Conservation (phyloP, 2,888 invertebrate genomes). For the Dasysyrphus tricinctus region DNA sequence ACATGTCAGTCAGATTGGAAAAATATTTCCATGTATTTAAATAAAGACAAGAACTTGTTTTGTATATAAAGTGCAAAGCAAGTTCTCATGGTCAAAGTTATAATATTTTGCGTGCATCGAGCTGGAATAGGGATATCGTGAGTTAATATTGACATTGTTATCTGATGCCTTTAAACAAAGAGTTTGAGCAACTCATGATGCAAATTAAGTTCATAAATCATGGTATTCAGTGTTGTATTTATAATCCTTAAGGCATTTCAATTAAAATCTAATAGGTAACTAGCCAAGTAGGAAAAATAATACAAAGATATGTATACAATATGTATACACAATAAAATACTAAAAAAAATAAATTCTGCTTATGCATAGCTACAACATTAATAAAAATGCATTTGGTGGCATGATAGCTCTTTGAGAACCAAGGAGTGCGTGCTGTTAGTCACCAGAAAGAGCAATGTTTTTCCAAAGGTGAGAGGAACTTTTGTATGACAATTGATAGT, state of each 20-base stretch:
- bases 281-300: too few species aligned
- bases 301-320: too few species aligned
- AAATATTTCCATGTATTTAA: conserved; percentile 10
- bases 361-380: too few species aligned
- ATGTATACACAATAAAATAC: too few species aligned
- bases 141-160: not conserved
- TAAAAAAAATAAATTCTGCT: too few species aligned
- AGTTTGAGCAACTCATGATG: not conserved
- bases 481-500: too few species aligned
- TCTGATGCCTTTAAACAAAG: not conserved
- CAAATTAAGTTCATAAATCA: not conserved
- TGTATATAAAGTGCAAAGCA: conserved; percentile 19
- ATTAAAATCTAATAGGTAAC: not conserved
- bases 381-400: too few species aligned
- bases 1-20: conserved; percentile 20
- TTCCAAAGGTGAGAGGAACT: too few species aligned
- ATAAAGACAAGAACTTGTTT: conserved; percentile 1
- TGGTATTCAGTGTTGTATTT: not conserved
- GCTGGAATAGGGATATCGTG: conserved; percentile 11
- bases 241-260: not conserved
- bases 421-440: too few species aligned
- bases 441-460: too few species aligned
- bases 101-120: not conserved
- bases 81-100: conserved; percentile 27
- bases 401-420: too few species aligned